Percentiles rank a stretch among this genome's conserved stretches.
phyloP scores from a whole-genome alignment of 2,888 invertebrate genomes.

The Atethmia centrago region DNA sequence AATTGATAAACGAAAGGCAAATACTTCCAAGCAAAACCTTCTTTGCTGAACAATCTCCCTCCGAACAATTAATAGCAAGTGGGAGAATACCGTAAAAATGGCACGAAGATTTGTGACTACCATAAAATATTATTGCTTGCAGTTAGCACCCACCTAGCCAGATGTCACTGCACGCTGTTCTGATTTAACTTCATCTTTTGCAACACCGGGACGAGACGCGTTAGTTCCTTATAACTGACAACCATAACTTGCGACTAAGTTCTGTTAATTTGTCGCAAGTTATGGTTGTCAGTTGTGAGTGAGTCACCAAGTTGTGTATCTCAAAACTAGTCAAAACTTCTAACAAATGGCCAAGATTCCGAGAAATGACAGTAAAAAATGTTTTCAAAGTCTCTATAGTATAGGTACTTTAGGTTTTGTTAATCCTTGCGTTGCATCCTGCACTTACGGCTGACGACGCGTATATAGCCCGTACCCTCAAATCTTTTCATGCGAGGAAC shows the following conservation, averaged over 20 bases:
- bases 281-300: no score
- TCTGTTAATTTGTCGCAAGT: no score
- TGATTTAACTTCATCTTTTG: constrained; percentile 17
- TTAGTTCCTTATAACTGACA: background rate
- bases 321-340: background rate
- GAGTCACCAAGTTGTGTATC: no score
- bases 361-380: background rate
- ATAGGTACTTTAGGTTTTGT: background rate
- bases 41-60: background rate
- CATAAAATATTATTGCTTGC: constrained; percentile 55
- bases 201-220: background rate
- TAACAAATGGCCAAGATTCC: background rate
- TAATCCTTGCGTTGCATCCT: no score
- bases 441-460: no score
- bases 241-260: background rate
- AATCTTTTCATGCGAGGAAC: background rate
- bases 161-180: constrained; percentile 16
- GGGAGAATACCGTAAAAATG: constrained; percentile 25
- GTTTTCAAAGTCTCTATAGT: background rate
- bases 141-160: constrained; percentile 45
- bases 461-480: no score
- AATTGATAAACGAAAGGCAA: background rate
- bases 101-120: constrained; percentile 31
- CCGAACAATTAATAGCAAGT: constrained; percentile 3
- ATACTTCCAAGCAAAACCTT: background rate